phyloP scores from a whole-genome alignment of 2,888 invertebrate species.

The Eledona agricola region DNA sequence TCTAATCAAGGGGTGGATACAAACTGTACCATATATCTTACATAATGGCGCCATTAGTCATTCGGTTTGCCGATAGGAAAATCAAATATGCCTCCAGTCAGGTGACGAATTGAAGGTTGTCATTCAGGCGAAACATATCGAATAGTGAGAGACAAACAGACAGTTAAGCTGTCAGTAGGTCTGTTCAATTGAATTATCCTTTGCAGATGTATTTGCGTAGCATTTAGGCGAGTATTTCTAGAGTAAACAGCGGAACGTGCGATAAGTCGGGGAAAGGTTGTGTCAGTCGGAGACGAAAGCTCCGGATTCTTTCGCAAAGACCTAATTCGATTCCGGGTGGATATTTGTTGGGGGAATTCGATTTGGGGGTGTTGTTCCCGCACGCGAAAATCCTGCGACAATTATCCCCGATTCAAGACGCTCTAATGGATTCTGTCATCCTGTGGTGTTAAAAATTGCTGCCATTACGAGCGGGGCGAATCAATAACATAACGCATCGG shows the following conservation, averaged over 20 bases:
- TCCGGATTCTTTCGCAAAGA: conserved; percentile 22
- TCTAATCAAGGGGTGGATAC: conserved; percentile 5
- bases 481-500: conserved; percentile 22
- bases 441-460: conserved; percentile 9
- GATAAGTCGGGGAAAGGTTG: conserved; percentile 28
- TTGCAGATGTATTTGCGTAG: conserved; percentile 45
- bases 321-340: conserved; percentile 27
- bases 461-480: conserved; percentile 17
- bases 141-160: conserved; percentile 44
- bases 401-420: conserved; percentile 1
- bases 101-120: conserved; percentile 38
- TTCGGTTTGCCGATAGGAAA: conserved; percentile 4
- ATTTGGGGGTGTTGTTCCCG: too few species aligned
- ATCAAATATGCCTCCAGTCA: conserved; percentile 32
- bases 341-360: conserved; percentile 11
- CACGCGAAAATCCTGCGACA: background rate
- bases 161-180: conserved; percentile 43
- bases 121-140: conserved; percentile 38
- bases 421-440: too few species aligned
- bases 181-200: conserved; percentile 45
- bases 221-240: conserved; percentile 42
- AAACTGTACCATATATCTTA: background rate
- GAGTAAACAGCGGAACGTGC: conserved; percentile 39
- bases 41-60: background rate
- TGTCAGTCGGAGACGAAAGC: conserved; percentile 11